Evolutionary conservation across 2,113 vertebrate genomes (phyloP), one percentile per base, ranked within the genome.

Genomic region (Ahaetulla prasina): DNA sequence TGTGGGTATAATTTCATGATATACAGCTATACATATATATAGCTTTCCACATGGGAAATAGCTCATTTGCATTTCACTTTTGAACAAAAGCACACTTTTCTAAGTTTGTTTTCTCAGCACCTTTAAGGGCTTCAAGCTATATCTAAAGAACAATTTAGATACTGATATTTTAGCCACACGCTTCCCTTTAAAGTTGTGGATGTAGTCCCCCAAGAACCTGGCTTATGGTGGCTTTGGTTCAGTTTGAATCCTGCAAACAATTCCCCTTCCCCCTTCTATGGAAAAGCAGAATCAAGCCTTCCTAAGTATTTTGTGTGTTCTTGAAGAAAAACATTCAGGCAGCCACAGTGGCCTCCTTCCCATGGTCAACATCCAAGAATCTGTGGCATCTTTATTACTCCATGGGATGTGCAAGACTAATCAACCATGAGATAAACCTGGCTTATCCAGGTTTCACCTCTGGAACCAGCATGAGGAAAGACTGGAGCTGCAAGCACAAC

Each of bases 1-100:
- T 68, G 89, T 96, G 92, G 95, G 92, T 96, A 91, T 86, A 92
- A 88, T 93, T 97, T 94, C 92, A 91, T 96, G 86, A 93, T 85
- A 94, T 57, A 57, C 55, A 57, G 8, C 55, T 57, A 8, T 57
- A 57, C 68, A 93, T 96, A 94, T 89, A 63, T 93, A 50, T 12
- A 16, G 0, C 20, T 30, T 50, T 60, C 20, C 47, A 18, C 4
- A 22, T 43, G 47, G 25, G 49, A 52, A 87, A 87, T 30, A 87
- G 10, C 27, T n/a, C 25, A n/a, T 8, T 45, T 25, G 39, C 23
- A 57, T 43, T 16, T 30, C 25, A 11, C 30, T 49, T 50, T 49
- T 14, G 22, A 68, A 68, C 2, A 49, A 27, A 49, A 23, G 22
- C 10, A 4, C 35, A 43, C 6, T 60, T 43, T 11, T 60, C 4